Evolutionary conservation across 2,888 invertebrate species (phyloP).

Genomic region (Gari tellinella): DNA sequence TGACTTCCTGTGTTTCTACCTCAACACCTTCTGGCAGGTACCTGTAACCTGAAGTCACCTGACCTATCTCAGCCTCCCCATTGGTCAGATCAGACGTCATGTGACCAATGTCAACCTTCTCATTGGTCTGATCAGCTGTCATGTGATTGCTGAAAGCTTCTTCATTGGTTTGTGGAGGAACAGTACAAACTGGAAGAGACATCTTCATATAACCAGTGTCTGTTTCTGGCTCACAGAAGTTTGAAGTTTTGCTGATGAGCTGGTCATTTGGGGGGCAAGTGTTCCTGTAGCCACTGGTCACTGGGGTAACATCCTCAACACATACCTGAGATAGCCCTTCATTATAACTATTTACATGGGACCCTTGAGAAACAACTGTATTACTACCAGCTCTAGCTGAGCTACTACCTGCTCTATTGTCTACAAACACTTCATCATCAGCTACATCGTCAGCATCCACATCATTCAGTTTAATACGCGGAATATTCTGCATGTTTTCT

Average conservation of each 20-base stretch:
- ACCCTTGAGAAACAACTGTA: neutral
- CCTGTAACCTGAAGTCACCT: conserved; percentile 1
- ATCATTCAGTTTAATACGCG: conserved; percentile 45
- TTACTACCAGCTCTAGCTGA: conserved; percentile 5
- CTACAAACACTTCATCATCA: conserved; percentile 52
- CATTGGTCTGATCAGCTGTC: neutral
- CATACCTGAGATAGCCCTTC: neutral
- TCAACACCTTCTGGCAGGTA: conserved; percentile 37
- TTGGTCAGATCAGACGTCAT: conserved; percentile 14
- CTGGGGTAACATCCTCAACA: neutral
- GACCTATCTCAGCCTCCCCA: conserved; percentile 3
- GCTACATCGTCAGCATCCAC: conserved; percentile 12
- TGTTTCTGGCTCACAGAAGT: conserved; percentile 20
- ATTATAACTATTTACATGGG: no score
- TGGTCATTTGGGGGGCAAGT: conserved; percentile 15
- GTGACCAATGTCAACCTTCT: neutral
- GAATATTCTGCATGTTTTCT: conserved; percentile 34
- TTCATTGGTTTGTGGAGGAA: neutral
- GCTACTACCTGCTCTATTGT: conserved; percentile 13
- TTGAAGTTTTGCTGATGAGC: conserved; percentile 14
- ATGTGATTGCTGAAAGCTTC: neutral
- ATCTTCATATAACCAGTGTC: conserved; percentile 50
- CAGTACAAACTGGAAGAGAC: conserved; percentile 25
- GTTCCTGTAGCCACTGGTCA: conserved; percentile 22
- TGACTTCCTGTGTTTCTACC: conserved; percentile 2